Evolutionary conservation across 37 sponge, comb jelly and placozoan species (phyloP).

Genomic region (Spongilla lacustris): DNA sequence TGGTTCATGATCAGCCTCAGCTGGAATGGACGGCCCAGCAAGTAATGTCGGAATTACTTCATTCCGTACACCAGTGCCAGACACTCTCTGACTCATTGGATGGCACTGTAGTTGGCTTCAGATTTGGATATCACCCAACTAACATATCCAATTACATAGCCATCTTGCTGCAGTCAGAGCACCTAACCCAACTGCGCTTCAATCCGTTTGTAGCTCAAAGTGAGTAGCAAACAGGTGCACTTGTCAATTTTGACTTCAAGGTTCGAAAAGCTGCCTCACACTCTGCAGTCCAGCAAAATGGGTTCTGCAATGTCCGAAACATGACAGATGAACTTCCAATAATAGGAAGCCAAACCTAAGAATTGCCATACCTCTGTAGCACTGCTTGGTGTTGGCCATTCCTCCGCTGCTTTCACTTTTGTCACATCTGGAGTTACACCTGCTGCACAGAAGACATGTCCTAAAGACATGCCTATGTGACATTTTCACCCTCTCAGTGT

Average conservation of each 20-base stretch:
- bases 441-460: constrained; percentile 33
- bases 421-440: constrained; percentile 61
- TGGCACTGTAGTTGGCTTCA: constrained; percentile 31
- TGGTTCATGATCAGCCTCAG: constrained; percentile 47
- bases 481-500: constrained; percentile 60
- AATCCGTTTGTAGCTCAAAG: constrained; percentile 69
- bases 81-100: constrained; percentile 60
- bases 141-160: constrained; percentile 37
- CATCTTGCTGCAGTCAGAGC: constrained; percentile 43
- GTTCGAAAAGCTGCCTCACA: constrained; percentile 31
- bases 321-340: too few species aligned
- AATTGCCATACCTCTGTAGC: constrained; percentile 34
- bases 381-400: constrained; percentile 47
- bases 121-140: constrained; percentile 6
- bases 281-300: constrained; percentile 26
- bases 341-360: constrained; percentile 61
- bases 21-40: constrained; percentile 44
- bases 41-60: constrained; percentile 62
- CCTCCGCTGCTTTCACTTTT: constrained; percentile 38
- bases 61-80: constrained; percentile 48
- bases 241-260: constrained; percentile 30
- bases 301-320: too few species aligned
- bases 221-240: constrained; percentile 39
- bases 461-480: constrained; percentile 47
- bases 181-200: constrained; percentile 58